These are phyloP conservation scores for Nerophis ophidion DNA, from an alignment of 2,113 vertebrate species.

Conservation along the genomic window DNA sequence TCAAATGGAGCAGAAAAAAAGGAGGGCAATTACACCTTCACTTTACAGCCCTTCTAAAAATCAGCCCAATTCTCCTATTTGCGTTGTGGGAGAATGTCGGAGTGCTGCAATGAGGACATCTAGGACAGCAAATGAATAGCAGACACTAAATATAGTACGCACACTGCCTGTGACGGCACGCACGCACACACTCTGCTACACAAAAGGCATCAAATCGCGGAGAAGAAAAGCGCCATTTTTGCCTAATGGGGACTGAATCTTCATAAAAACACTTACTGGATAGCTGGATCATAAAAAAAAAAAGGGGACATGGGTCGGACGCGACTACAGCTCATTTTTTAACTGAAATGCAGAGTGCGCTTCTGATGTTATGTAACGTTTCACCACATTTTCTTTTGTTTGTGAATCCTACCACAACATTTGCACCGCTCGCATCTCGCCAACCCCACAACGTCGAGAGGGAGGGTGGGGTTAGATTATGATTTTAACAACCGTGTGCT, in stretches of 20 bases:
- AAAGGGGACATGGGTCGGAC: not conserved
- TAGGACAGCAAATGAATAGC: not conserved
- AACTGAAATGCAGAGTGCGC: not conserved
- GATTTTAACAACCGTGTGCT: slow-evolving; percentile 12
- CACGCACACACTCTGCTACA: slow-evolving; percentile 7
- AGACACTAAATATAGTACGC: not conserved
- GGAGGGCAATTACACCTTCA: slow-evolving; percentile 40
- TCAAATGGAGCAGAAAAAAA: slow-evolving; percentile 30
- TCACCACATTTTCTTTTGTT: slow-evolving; percentile 29
- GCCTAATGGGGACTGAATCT: slow-evolving; percentile 7
- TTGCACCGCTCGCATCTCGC: slow-evolving; percentile 40
- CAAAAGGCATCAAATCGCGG: slow-evolving; percentile 3
- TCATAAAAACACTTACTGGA: not conserved
- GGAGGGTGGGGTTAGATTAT: not conserved
- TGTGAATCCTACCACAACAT: slow-evolving; percentile 35
- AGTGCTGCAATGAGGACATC: not conserved
- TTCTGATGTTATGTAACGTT: slow-evolving; percentile 31
- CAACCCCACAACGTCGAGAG: slow-evolving; percentile 2
- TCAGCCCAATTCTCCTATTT: not conserved
- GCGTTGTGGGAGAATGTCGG: not conserved
- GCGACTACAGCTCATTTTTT: not conserved
- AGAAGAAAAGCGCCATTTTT: slow-evolving; percentile 7
- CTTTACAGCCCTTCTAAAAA: slow-evolving; percentile 14
- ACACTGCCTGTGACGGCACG: not conserved
- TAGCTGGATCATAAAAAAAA: not conserved